A percentile compares a stretch with the other conserved stretches of the same genome.
phyloP scores from a whole-genome alignment of 1,140 invertebrate genomes.

The Bilobella aurantiaca region DNA sequence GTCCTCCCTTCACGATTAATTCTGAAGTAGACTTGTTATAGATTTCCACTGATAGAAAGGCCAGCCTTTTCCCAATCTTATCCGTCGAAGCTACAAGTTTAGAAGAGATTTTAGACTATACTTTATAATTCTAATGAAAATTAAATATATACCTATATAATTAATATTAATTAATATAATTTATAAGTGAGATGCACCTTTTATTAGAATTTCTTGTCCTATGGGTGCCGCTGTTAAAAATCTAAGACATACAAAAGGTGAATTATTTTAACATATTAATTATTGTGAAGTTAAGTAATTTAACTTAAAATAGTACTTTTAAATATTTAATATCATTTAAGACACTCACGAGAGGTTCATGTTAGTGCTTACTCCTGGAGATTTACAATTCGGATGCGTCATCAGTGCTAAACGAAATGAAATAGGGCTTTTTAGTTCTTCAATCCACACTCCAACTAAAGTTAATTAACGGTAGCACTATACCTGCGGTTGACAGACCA shows the following conservation, averaged over 20 bases:
- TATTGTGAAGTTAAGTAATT: no score
- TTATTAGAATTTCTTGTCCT: conserved; percentile 67
- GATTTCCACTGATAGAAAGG: conserved; percentile 68
- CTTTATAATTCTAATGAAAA: no score
- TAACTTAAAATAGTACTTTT: no score
- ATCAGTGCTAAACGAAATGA: background rate
- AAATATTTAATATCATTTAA: no score
- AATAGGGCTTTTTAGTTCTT: background rate
- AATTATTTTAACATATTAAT: background rate
- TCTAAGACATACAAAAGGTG: background rate
- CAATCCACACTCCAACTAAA: background rate
- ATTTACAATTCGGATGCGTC: background rate
- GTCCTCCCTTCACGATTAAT: conserved; percentile 63
- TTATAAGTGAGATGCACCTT: conserved; percentile 37
- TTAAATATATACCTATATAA: background rate
- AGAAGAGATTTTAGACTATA: no score
- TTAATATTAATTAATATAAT: background rate
- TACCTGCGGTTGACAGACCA: background rate
- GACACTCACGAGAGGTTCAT: conserved; percentile 5
- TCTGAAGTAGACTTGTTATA: conserved; percentile 57
- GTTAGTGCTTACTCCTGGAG: conserved; percentile 1
- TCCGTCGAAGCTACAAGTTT: conserved; percentile 54
- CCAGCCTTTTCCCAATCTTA: conserved; percentile 64
- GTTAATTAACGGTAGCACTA: background rate
- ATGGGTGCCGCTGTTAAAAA: conserved; percentile 55